Conservation (phyloP, 1,140 invertebrate genomes). For the Phortica variegata region DNA sequence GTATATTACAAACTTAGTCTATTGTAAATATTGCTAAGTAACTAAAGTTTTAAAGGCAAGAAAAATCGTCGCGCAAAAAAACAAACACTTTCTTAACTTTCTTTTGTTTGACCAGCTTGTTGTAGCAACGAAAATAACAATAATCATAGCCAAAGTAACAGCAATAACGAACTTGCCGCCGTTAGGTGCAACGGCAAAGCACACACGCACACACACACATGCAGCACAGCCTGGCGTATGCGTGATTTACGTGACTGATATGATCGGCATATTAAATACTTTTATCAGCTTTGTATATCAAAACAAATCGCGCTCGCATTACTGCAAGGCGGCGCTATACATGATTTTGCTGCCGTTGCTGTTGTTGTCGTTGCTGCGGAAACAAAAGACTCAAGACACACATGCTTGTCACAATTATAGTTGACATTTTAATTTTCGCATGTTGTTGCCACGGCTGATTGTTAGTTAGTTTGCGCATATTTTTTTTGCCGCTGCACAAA, state of each 20-base stretch:
- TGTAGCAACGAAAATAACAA: not conserved
- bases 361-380: slow-evolving; percentile 10
- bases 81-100: slow-evolving; percentile 11
- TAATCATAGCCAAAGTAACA: not conserved
- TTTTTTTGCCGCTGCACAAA: not conserved
- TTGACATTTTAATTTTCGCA: not conserved
- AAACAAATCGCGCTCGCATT: no score
- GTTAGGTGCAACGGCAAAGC: not conserved
- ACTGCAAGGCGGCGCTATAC: no score
- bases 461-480: not conserved
- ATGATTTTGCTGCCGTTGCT: slow-evolving; percentile 15
- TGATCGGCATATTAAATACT: slow-evolving; percentile 15
- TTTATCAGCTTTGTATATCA: slow-evolving; percentile 19
- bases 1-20: no score
- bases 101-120: slow-evolving; percentile 13
- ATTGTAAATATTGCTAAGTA: no score
- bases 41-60: slow-evolving; percentile 8
- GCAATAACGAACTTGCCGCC: not conserved
- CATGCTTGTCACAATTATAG: slow-evolving; percentile 10
- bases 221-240: slow-evolving; percentile 12
- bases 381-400: slow-evolving; percentile 25
- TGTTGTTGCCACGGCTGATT: no score
- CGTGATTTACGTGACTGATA: slow-evolving; percentile 24
- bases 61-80: not conserved
- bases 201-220: not conserved